These are phyloP conservation scores for Ephydatia muelleri DNA, from an alignment of 37 sponge, comb jelly and placozoan species.

Conservation along the genomic window DNA sequence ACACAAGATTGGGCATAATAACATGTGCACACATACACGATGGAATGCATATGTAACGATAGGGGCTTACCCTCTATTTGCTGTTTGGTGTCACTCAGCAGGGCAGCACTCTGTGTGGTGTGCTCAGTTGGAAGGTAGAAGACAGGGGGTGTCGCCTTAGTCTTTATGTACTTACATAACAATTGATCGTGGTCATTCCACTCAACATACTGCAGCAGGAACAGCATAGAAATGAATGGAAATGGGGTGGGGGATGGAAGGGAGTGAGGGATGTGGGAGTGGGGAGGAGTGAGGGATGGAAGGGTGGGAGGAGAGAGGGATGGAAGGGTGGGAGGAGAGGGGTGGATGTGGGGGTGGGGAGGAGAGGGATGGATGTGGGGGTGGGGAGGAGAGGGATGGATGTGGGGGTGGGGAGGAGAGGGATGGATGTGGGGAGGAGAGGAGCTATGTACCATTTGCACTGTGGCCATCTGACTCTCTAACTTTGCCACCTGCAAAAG, in stretches of 20 bases:
- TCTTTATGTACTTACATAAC: slow-evolving; percentile 64
- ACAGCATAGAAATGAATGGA: background rate
- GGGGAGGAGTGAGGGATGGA: background rate
- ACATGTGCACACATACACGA: too few species aligned
- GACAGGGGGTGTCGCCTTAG: slow-evolving; percentile 51
- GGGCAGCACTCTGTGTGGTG: slow-evolving; percentile 38
- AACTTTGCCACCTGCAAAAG: slow-evolving; percentile 45
- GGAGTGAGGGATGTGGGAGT: background rate
- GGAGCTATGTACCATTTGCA: slow-evolving; percentile 33
- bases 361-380: background rate
- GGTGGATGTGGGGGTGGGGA: background rate
- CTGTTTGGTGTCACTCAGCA: slow-evolving; percentile 21
- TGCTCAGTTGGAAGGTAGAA: slow-evolving; percentile 66
- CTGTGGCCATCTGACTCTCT: slow-evolving; percentile 43
- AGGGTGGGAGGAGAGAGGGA: background rate
- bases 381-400: too few species aligned
- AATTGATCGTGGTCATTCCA: slow-evolving; percentile 62
- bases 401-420: background rate
- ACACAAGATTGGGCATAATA: too few species aligned
- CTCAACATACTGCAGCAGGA: slow-evolving; percentile 46
- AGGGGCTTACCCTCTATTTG: slow-evolving; percentile 46
- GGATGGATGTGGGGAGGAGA: background rate
- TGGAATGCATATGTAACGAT: too few species aligned
- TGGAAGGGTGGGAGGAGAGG: background rate
- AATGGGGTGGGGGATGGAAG: background rate